A percentile compares a stretch with the other conserved stretches of the same genome.
Conservation (phyloP, 53 echinoderm and acorn worm species). For the Zoroaster sp. region DNA sequence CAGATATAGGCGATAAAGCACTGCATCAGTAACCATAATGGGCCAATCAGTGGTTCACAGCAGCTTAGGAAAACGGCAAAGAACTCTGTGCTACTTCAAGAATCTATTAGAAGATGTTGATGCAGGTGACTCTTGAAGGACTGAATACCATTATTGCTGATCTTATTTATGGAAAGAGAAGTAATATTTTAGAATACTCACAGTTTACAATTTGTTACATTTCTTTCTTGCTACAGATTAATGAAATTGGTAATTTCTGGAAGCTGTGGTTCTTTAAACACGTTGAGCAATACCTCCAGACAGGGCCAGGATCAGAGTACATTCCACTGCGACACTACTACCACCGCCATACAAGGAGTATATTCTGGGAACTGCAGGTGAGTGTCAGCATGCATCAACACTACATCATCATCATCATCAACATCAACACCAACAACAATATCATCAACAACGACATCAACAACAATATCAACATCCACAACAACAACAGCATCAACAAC, state of each 20-base stretch:
- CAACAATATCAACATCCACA: too few relatives aligned
- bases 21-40: background rate
- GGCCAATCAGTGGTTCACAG: background rate
- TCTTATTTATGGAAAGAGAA: background rate
- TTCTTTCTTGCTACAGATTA: conserved; percentile 55
- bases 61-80: too few relatives aligned
- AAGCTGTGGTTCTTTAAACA: conserved; percentile 99
- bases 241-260: conserved; percentile 84
- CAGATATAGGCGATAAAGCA: too few relatives aligned
- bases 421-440: too few relatives aligned
- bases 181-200: background rate
- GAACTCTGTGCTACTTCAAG: too few relatives aligned
- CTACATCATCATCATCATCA: too few relatives aligned
- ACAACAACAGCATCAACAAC: too few relatives aligned
- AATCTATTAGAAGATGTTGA: too few relatives aligned
- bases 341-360: conserved; percentile 84
- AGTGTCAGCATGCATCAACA: background rate
- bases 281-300: conserved; percentile 61
- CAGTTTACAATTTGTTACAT: background rate
- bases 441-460: too few relatives aligned
- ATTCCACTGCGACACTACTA: conserved; percentile 93
- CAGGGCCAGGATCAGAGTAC: conserved; percentile 67
- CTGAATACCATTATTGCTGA: too few relatives aligned
- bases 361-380: conserved; percentile 98
- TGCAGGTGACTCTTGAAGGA: too few relatives aligned